Base-by-base conservation (phyloP, 2,888 invertebrate genomes). In the Drosophila anomelani region DNA sequence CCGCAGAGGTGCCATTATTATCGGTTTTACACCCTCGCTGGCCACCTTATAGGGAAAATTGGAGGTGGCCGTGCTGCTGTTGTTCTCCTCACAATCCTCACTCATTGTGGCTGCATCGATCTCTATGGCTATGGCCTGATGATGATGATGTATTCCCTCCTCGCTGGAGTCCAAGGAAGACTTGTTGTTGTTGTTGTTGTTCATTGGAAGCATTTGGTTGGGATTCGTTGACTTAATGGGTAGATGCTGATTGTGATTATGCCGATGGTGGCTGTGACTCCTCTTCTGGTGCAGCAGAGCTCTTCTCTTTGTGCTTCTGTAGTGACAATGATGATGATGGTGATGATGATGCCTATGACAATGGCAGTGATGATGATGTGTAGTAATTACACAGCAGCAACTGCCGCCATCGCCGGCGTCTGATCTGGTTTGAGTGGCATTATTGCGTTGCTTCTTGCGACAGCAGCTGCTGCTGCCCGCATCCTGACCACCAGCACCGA, bases 71-170 rank as follows among this genome's bases (percentile, higher is more conserved):
- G 91, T 91, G 78, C 91, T 91, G 63, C 86, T 89, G 64, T 89
- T 90, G 57, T 90, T 90, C 74, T 91, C 91, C 15, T 38, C 67
- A 44, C 51, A 53, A 36, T 69, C 68, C 39, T 64, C 73, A 39
- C 91, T 91, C 64, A 89, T 80, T 23, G 91, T 90, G n/a, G 90
- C 91, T 46, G 91, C 91, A 83, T 92, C 92, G 29, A 92, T 92
- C 78, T 92, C 92, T 43, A 91, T 89, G 76, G 91, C 87, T 55
- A 91, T 89, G 66, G 85, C 76, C 13, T 79, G 76, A 43, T 92
- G 71, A 59, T 81, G 58, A 4, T 17, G 58, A 3, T 17, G 83
- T 67, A 79, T 26, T 38, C 76, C 86, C 67, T 91, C 85, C 49
- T 90, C 85, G 80, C 88, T 90, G n/a, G 87, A 89, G 77, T 90